These are phyloP conservation scores for Caradrina kadenii DNA, from an alignment of 2,888 invertebrate species.

Conservation along the genomic window DNA sequence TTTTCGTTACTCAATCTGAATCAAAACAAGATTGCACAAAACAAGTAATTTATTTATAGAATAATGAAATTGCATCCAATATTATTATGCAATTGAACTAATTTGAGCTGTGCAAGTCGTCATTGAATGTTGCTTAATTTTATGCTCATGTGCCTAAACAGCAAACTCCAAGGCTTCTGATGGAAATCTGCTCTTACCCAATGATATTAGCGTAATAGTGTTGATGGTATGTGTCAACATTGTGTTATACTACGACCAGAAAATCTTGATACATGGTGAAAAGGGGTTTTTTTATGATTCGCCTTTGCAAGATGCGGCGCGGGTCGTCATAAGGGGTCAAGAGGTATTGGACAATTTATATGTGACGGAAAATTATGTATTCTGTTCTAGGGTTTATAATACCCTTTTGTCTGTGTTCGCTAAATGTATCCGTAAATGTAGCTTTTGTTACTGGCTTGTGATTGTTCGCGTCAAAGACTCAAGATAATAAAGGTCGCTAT, in stretches of 20 bases:
- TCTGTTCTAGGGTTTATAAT: background rate
- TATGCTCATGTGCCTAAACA: slow-evolving; percentile 26
- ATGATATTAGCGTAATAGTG: slow-evolving; percentile 52
- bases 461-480: background rate
- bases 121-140: slow-evolving; percentile 42
- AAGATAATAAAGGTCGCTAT: background rate
- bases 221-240: slow-evolving; percentile 53
- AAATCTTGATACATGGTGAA: slow-evolving; percentile 9
- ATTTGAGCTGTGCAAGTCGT: slow-evolving; percentile 44
- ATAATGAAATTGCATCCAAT: slow-evolving; percentile 14
- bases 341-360: background rate
- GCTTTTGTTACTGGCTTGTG: slow-evolving; percentile 16
- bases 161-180: slow-evolving; percentile 43
- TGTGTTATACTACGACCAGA: slow-evolving; percentile 13
- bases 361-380: slow-evolving; percentile 4
- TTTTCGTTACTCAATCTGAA: background rate
- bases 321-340: background rate
- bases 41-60: background rate
- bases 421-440: slow-evolving; percentile 27
- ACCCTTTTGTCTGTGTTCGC: slow-evolving; percentile 3
- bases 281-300: background rate
- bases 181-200: slow-evolving; percentile 50
- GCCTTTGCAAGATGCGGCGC: background rate
- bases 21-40: slow-evolving; percentile 9
- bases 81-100: slow-evolving; percentile 25